phyloP scores from a whole-genome alignment of 2,797 vertebrate species.

The Meriones psammophilus region DNA sequence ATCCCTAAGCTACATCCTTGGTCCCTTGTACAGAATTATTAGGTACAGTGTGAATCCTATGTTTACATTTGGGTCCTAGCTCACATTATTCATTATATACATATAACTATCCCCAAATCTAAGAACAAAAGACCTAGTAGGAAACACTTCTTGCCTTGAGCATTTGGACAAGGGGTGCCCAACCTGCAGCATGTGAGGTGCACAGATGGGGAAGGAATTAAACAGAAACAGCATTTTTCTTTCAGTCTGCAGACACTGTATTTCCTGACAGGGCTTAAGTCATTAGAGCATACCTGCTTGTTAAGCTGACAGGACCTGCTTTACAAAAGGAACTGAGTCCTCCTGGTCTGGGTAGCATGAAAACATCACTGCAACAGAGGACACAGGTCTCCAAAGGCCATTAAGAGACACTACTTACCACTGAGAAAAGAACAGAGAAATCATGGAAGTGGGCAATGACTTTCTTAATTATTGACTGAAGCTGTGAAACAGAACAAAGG shows the following conservation, averaged over 20 bases:
- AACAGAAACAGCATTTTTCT: conserved; percentile 20
- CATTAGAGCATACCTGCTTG: not conserved
- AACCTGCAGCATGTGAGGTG: not conserved
- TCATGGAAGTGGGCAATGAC: conserved; percentile 95
- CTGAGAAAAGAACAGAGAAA: conserved; percentile 97
- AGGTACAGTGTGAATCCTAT: not conserved
- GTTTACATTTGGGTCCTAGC: not conserved
- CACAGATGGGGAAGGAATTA: not conserved
- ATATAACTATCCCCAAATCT: not conserved
- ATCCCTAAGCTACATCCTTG: not conserved
- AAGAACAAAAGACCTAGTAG: not conserved
- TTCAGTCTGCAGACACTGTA: not conserved
- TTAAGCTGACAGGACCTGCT: not conserved
- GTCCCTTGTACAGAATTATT: not conserved
- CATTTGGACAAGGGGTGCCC: not conserved
- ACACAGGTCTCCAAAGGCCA: conserved; percentile 11
- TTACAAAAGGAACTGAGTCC: conserved; percentile 1
- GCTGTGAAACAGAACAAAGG: conserved; percentile 86
- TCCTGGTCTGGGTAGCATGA: not conserved
- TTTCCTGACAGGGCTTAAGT: conserved; percentile 6
- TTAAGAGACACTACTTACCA: conserved; percentile 91
- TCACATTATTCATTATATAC: not conserved
- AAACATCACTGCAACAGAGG: conserved; percentile 20
- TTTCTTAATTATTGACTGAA: conserved; percentile 97
- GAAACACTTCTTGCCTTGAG: not conserved